Evolutionary conservation across 2,888 invertebrate species (phyloP).

Genomic region (Erannis defoliaria): DNA sequence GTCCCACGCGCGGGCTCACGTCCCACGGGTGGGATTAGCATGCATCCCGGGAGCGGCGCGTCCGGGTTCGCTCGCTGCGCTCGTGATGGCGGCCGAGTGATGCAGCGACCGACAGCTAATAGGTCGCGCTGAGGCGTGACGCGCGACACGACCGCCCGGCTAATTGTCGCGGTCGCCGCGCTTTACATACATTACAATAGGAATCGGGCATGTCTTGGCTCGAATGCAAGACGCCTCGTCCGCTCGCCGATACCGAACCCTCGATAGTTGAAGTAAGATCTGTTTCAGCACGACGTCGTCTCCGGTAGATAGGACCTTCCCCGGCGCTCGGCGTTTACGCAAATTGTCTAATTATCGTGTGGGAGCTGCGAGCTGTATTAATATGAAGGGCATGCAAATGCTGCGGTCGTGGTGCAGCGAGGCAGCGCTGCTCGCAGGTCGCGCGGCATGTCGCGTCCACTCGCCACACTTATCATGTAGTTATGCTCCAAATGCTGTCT

Average conservation of each 20-base stretch:
- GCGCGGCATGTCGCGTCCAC: too few species aligned
- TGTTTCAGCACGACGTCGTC: slow-evolving; percentile 22
- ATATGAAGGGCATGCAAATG: slow-evolving; percentile 73
- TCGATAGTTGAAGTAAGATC: slow-evolving; percentile 39
- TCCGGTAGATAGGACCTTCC: slow-evolving; percentile 24
- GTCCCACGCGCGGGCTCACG: slow-evolving; percentile 37
- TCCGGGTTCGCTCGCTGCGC: slow-evolving; percentile 63
- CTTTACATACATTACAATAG: slow-evolving; percentile 83
- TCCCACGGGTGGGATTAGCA: slow-evolving; percentile 53
- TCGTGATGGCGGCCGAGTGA: slow-evolving; percentile 69
- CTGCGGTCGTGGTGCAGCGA: slow-evolving; percentile 39
- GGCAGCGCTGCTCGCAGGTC: slow-evolving; percentile 48
- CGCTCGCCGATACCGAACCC: slow-evolving; percentile 47
- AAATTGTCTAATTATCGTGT: slow-evolving; percentile 81
- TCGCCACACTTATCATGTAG: too few species aligned
- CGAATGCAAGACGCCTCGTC: slow-evolving; percentile 53
- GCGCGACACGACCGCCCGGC: slow-evolving; percentile 65
- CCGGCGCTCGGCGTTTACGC: slow-evolving; percentile 56
- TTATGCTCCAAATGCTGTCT: too few species aligned
- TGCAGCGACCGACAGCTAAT: slow-evolving; percentile 71
- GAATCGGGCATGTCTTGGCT: slow-evolving; percentile 75
- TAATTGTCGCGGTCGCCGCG: slow-evolving; percentile 78
- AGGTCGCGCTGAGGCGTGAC: slow-evolving; percentile 70
- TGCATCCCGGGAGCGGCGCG: slow-evolving; percentile 52
- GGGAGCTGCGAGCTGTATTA: slow-evolving; percentile 59